Conservation (phyloP, 1,140 invertebrate species). For the Euura saliciscinereae region DNA sequence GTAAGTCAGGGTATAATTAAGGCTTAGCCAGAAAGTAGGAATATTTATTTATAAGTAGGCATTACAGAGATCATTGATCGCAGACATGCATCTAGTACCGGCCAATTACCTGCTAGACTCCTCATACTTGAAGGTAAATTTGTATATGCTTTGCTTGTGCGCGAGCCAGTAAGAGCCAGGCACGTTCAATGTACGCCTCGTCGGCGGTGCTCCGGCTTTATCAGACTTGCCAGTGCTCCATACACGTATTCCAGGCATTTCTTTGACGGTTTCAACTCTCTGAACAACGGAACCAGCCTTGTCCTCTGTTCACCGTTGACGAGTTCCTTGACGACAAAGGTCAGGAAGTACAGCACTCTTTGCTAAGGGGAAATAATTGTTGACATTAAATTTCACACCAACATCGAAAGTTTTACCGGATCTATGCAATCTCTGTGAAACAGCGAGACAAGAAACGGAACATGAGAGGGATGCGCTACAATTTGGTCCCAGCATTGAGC, state of each 20-base stretch:
- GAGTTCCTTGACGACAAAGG: constrained; percentile 47
- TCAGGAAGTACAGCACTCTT: constrained; percentile 52
- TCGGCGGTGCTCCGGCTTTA: constrained; percentile 43
- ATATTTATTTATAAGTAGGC: too few species aligned
- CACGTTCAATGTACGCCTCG: constrained; percentile 47
- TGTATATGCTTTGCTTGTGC: constrained; percentile 55
- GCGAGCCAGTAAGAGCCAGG: constrained; percentile 57
- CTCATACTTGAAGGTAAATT: constrained; percentile 55
- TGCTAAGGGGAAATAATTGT: constrained; percentile 37
- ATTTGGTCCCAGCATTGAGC: too few species aligned
- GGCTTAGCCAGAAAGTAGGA: too few species aligned
- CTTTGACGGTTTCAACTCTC: constrained; percentile 51
- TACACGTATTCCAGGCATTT: constrained; percentile 61
- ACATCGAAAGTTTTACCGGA: not conserved
- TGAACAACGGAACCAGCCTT: constrained; percentile 53
- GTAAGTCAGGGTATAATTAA: too few species aligned
- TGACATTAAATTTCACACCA: not conserved
- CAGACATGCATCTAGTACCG: too few species aligned
- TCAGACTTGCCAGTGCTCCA: constrained; percentile 47
- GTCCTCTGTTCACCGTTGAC: constrained; percentile 36
- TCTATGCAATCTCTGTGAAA: constrained; percentile 3
- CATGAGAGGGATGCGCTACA: too few species aligned
- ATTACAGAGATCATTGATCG: too few species aligned
- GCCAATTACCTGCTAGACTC: constrained; percentile 42
- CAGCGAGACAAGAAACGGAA: not conserved